Evolutionary conservation across 1,140 invertebrate genomes (phyloP).

Genomic region (Tetramorium simillimum): DNA sequence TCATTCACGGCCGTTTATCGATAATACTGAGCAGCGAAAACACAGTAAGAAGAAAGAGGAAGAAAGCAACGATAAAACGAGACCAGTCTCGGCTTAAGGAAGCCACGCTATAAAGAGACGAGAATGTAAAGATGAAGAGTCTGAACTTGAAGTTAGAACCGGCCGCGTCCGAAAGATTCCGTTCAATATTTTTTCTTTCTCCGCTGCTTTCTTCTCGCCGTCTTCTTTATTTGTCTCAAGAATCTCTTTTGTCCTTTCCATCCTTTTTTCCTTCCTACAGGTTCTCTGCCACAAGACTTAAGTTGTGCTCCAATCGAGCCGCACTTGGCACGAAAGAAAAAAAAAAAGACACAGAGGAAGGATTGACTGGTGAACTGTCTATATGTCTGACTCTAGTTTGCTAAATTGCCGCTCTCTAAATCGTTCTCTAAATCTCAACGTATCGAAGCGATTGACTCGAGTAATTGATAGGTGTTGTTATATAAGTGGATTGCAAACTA

Average conservation of each 20-base stretch:
- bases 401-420: not conserved
- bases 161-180: conserved; percentile 65
- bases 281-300: conserved; percentile 51
- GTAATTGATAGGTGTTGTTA: not conserved
- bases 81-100: not conserved
- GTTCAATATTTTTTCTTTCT: conserved; percentile 38
- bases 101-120: conserved; percentile 17
- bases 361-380: not conserved
- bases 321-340: conserved; percentile 18
- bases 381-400: not conserved
- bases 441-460: not conserved
- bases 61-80: conserved; percentile 27
- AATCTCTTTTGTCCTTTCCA: conserved; percentile 57
- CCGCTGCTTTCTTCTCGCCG: not conserved
- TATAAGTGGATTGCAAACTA: not conserved
- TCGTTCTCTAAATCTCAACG: not conserved
- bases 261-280: conserved; percentile 23
- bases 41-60: conserved; percentile 16
- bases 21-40: not conserved
- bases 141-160: conserved; percentile 19
- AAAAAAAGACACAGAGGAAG: not conserved
- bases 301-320: conserved; percentile 52
- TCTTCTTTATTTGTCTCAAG: conserved; percentile 60
- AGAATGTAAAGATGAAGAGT: conserved; percentile 9
- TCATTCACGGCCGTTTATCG: not conserved